Percentiles rank a stretch among this genome's conserved stretches.
Conservation (phyloP, 2,113 vertebrate genomes). For the Myotis lucifugus region DNA sequence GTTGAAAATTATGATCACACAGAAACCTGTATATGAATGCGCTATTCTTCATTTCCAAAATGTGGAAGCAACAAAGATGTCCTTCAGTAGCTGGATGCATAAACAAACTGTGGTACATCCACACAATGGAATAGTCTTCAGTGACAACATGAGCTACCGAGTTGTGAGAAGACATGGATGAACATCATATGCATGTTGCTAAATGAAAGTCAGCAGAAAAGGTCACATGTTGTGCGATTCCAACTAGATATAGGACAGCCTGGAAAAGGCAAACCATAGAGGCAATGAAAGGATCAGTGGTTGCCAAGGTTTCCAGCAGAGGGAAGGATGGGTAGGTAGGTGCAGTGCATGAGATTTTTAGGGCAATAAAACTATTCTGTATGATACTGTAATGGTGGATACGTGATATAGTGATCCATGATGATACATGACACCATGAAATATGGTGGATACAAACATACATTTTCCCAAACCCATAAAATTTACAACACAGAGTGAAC, state of each 20-base stretch:
- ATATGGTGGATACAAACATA: not conserved
- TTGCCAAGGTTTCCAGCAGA: not conserved
- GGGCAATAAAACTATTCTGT: not conserved
- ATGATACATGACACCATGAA: not conserved
- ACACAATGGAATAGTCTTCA: not conserved
- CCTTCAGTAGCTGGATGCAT: not conserved
- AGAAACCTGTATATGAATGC: not conserved
- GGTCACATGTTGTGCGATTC: not conserved
- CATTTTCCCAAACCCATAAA: not conserved
- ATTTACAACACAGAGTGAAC: not conserved
- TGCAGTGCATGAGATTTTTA: not conserved
- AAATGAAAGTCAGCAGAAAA: not conserved
- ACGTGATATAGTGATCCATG: not conserved
- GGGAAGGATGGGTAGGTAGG: not conserved
- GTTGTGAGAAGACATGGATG: not conserved
- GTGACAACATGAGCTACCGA: not conserved
- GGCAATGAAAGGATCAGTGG: not conserved
- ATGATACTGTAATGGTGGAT: not conserved
- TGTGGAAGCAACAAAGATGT: not conserved
- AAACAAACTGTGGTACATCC: not conserved
- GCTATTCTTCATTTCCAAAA: slow-evolving; percentile 23
- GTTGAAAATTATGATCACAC: not conserved
- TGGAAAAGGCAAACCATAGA: not conserved
- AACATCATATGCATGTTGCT: not conserved
- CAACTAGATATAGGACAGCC: not conserved